Percentiles rank a stretch among this genome's conserved stretches.
These are phyloP conservation scores for Megalopta genalis DNA, from an alignment of 1,140 invertebrate species.

Conservation along the genomic window DNA sequence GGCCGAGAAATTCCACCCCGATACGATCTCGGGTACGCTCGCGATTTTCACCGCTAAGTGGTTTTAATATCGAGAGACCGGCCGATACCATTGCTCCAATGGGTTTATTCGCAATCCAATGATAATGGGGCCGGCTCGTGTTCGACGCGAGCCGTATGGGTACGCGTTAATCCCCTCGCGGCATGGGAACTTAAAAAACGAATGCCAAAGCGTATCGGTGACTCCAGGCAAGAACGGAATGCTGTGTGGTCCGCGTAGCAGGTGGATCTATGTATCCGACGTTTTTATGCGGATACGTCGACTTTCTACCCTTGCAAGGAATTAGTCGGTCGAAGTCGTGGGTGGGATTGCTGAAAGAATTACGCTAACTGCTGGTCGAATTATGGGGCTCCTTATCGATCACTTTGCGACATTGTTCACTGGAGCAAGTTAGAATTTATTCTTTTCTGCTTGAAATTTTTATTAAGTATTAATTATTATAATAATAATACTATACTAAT, in stretches of 20 bases:
- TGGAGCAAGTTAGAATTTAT: too few species aligned
- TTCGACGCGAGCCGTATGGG: neutral
- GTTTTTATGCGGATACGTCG: too few species aligned
- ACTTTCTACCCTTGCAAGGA: too few species aligned
- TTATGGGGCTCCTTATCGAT: too few species aligned
- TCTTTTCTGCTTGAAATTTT: too few species aligned
- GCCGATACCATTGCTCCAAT: neutral
- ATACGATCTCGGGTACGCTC: conserved; percentile 31
- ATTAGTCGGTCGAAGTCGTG: too few species aligned
- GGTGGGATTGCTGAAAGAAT: too few species aligned
- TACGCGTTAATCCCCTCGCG: conserved; percentile 14
- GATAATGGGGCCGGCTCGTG: conserved; percentile 18
- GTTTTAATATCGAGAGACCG: conserved; percentile 35
- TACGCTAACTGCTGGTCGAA: too few species aligned
- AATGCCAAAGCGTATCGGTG: conserved; percentile 13
- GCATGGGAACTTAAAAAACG: conserved; percentile 36
- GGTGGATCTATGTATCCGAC: conserved; percentile 14
- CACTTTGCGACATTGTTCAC: too few species aligned
- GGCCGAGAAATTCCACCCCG: conserved; percentile 52
- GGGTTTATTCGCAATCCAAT: conserved; percentile 27
- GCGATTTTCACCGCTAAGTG: conserved; percentile 35
- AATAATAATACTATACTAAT: too few species aligned
- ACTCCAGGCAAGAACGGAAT: conserved; percentile 12
- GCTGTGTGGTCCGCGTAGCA: conserved; percentile 7
- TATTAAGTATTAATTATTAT: too few species aligned